These are phyloP conservation scores for Acrobasis consociella DNA, from an alignment of 2,888 invertebrate species.

Conservation along the genomic window DNA sequence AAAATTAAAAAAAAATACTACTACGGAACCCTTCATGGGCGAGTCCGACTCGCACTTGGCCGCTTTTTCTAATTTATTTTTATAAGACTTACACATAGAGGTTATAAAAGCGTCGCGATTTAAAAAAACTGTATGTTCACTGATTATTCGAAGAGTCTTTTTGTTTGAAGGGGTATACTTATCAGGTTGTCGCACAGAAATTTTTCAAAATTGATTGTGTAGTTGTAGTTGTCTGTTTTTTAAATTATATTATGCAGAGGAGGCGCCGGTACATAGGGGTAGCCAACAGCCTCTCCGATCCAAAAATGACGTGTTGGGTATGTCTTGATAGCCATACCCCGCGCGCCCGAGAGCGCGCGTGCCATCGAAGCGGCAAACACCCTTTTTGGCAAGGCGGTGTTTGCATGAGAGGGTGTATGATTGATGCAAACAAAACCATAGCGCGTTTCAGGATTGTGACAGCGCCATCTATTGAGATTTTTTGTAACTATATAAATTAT, in stretches of 20 bases:
- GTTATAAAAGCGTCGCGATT: no score
- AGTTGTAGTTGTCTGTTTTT: no score
- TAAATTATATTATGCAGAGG: slow-evolving; percentile 37
- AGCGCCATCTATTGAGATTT: slow-evolving; percentile 43
- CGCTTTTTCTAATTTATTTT: no score
- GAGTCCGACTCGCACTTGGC: no score
- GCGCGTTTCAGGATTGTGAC: slow-evolving; percentile 36
- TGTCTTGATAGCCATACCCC: slow-evolving; percentile 94
- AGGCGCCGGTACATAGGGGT: slow-evolving; percentile 86
- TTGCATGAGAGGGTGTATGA: neutral
- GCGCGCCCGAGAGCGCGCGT: slow-evolving; percentile 80
- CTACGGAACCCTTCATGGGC: no score
- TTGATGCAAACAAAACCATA: slow-evolving; percentile 2
- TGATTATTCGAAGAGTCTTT: no score
- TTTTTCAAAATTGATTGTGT: no score
- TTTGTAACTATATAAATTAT: neutral
- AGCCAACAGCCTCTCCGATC: slow-evolving; percentile 86
- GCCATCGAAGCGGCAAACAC: slow-evolving; percentile 88
- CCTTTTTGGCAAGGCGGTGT: slow-evolving; percentile 69
- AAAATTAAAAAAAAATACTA: no score
- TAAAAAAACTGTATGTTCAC: no score
- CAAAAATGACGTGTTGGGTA: slow-evolving; percentile 93
- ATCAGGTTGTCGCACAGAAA: no score
- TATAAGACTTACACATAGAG: no score
- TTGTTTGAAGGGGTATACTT: no score